phyloP scores from a whole-genome alignment of 2,797 vertebrate species.

The Coluber constrictor region DNA sequence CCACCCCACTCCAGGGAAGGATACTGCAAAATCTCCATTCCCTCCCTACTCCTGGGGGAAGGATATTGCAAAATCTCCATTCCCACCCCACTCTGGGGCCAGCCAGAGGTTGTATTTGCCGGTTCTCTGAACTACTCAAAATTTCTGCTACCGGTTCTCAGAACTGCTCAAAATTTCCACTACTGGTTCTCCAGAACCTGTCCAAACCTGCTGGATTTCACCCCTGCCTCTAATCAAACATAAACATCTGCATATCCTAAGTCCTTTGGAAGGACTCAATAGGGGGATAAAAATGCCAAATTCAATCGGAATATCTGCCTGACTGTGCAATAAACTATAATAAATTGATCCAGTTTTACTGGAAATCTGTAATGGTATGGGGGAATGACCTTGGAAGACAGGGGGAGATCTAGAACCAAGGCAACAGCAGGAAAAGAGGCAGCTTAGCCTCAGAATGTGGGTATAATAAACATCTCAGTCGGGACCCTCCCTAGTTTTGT shows the following conservation, averaged over 20 bases:
- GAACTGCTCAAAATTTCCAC: too few relatives aligned
- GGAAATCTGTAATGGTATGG: not conserved
- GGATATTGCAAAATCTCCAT: too few relatives aligned
- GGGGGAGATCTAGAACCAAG: not conserved
- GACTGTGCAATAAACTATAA: not conserved
- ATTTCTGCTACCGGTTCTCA: too few relatives aligned
- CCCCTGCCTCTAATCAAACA: not conserved
- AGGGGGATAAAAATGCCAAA: not conserved
- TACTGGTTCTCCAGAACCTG: too few relatives aligned
- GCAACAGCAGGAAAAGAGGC: not conserved
- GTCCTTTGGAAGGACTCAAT: not conserved
- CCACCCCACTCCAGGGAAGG: too few relatives aligned
- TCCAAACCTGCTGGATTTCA: too few relatives aligned
- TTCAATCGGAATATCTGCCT: not conserved
- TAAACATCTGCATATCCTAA: not conserved
- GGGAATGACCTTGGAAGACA: not conserved
- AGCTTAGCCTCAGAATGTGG: not conserved
- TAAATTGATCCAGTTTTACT: not conserved
- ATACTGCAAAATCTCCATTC: too few relatives aligned
- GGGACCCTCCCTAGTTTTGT: not conserved
- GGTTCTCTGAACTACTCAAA: too few relatives aligned
- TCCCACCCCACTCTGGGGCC: too few relatives aligned
- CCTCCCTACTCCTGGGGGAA: too few relatives aligned
- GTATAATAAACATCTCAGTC: not conserved
- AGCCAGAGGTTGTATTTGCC: too few relatives aligned